A percentile compares a stretch with the other conserved stretches of the same genome.
These are phyloP conservation scores for Thomomys bottae DNA, from an alignment of 2,113 vertebrate genomes.

Conservation along the genomic window DNA sequence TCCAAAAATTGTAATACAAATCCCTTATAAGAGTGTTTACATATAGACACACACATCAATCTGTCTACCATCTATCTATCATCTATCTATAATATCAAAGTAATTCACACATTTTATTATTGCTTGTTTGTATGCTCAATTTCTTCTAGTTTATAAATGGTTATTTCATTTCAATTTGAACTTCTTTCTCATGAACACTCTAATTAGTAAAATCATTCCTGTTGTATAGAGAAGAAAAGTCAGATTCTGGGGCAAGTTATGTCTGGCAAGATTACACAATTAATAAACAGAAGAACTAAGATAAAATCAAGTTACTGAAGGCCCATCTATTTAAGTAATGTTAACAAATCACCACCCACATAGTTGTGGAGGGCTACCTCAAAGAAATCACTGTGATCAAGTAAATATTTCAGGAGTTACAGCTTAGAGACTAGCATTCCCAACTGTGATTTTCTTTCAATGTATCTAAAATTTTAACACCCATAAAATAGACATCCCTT, in stretches of 20 bases:
- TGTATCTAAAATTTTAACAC: neutral
- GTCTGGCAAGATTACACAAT: no score
- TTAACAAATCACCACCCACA: neutral
- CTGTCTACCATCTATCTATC: no score
- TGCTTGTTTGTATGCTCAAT: neutral
- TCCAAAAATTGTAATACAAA: neutral
- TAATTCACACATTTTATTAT: neutral
- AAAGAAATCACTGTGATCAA: neutral
- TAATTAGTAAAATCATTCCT: neutral
- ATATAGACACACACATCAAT: neutral
- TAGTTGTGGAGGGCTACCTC: neutral
- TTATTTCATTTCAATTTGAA: neutral
- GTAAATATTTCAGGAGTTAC: neutral
- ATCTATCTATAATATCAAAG: neutral
- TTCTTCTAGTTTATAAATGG: neutral
- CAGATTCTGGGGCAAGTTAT: neutral
- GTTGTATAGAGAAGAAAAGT: neutral
- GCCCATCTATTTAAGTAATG: neutral
- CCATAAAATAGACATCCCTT: slow-evolving; percentile 15
- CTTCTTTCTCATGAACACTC: neutral
- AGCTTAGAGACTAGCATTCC: neutral
- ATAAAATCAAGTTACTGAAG: neutral
- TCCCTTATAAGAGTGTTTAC: neutral
- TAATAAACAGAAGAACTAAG: neutral
- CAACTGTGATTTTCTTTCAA: neutral